Percentiles rank a stretch among this genome's conserved stretches.
Evolutionary conservation across 2,888 invertebrate species (phyloP).

Genomic region (Pogonocherus hispidulus): DNA sequence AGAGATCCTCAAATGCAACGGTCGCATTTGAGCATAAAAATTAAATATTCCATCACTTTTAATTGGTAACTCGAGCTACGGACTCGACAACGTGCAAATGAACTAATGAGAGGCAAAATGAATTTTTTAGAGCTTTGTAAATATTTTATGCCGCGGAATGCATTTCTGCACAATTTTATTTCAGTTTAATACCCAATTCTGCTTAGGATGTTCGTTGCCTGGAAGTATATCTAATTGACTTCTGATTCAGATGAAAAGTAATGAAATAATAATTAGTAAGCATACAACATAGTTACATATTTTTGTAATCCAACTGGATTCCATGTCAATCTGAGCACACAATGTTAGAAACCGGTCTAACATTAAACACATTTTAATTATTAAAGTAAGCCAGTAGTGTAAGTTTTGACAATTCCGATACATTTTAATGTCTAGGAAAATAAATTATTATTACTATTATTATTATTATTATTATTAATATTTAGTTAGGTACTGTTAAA

Average conservation of each 20-base stretch:
- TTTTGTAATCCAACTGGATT: background rate
- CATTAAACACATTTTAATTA: no score
- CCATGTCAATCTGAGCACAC: no score
- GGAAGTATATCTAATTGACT: background rate
- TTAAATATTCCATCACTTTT: slow-evolving; percentile 53
- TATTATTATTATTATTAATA: no score
- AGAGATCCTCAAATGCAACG: slow-evolving; percentile 38
- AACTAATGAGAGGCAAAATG: slow-evolving; percentile 27
- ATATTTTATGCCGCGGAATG: slow-evolving; percentile 20
- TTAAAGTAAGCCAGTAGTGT: no score
- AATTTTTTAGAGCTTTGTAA: slow-evolving; percentile 29
- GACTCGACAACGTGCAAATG: slow-evolving; percentile 34
- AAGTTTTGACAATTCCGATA: no score
- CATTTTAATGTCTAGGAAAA: no score
- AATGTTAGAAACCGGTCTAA: no score
- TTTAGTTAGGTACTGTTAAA: no score
- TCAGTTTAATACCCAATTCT: background rate
- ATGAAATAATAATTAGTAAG: background rate
- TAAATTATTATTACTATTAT: no score
- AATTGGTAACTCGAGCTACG: slow-evolving; percentile 39
- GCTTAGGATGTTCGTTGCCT: background rate
- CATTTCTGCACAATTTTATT: slow-evolving; percentile 24
- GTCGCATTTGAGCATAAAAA: slow-evolving; percentile 41
- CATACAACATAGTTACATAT: background rate
- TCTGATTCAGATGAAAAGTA: background rate